Evolutionary conservation across 2,797 vertebrate species (phyloP), one percentile per base, ranked within the genome.

Genomic region (Oryzias sinensis): DNA sequence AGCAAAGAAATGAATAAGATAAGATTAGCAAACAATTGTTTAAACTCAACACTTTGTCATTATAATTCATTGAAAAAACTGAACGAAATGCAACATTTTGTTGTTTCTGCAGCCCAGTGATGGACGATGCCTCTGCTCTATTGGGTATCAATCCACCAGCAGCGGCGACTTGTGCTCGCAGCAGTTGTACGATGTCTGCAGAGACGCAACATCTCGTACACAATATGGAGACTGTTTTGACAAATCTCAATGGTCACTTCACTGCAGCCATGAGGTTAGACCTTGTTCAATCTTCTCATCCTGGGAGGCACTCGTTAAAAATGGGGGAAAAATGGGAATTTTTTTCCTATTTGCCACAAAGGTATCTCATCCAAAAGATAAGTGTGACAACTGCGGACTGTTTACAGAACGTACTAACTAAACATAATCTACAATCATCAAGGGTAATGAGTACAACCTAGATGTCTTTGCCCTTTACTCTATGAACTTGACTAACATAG

Each of bases 141-240:
- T 92, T 0, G 92, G 94, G 2, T 91, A 92, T 5, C 45, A 52
- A 56, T 81, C 86, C 0, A 20, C 73, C 3, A 52, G 14, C 6
- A 77, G 85, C 0, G 81, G 87, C 27, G 69, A 74, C 0, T 29
- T 44, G 11, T 98, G 95, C 46, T 76, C 84, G 37, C 87, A 72
- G 6, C 77, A 69, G 51, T 55, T 86, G 0, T 92, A 90, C 5
- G 78, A 90, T 3, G 80, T 84, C 18, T 99, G 95, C 76, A 78
- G 88, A 57, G 85, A 91, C 0, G 85, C 91, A 40, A 77, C 83
- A 60, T 74, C 88, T 16, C 84, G 91, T 0, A 94, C 92, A 42
- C 94, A 96, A 68, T 86, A 95, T 1, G 95, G 96, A 51, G 70
- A 88, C 11, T 98, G 96, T 71, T 62, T 95, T 63, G 92, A 85